A percentile compares a stretch with the other conserved stretches of the same genome.
Conservation (phyloP, 2,797 vertebrate species). For the Brachyalestes nurse region DNA sequence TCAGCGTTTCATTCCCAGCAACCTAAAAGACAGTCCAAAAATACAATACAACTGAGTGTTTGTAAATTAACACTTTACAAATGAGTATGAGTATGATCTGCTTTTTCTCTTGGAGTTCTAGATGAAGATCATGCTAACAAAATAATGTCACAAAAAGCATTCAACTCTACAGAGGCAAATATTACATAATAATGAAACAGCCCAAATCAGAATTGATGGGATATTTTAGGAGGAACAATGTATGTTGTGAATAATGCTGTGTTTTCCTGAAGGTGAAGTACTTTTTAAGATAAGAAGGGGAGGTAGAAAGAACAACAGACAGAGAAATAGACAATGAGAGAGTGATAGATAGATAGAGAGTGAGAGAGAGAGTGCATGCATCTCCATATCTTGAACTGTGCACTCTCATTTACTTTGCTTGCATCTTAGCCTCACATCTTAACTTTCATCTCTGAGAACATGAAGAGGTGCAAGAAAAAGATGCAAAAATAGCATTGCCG, state of each 20-base stretch:
- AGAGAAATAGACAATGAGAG: no score
- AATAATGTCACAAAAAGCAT: conserved; percentile 27
- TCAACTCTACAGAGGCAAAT: conserved; percentile 23
- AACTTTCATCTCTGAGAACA: no score
- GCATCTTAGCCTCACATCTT: no score
- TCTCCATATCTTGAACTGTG: no score
- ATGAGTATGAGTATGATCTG: conserved; percentile 21
- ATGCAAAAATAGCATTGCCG: no score
- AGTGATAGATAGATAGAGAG: no score
- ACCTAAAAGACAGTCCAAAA: conserved; percentile 74
- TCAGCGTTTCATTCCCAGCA: conserved; percentile 83
- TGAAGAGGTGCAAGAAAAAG: no score
- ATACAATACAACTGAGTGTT: not conserved
- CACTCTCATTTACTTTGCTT: no score
- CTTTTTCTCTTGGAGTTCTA: conserved; percentile 21
- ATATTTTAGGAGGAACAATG: not conserved
- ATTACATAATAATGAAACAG: conserved; percentile 19
- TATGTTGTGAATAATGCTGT: not conserved
- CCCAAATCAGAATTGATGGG: not conserved
- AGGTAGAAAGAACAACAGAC: no score
- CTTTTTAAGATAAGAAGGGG: no score
- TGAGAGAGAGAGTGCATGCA: no score
- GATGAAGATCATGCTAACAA: conserved; percentile 42
- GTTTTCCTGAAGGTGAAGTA: not conserved
- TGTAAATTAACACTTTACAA: not conserved